Evolutionary conservation across 2,888 invertebrate species (phyloP).

Genomic region (Microctonus hyperodae): DNA sequence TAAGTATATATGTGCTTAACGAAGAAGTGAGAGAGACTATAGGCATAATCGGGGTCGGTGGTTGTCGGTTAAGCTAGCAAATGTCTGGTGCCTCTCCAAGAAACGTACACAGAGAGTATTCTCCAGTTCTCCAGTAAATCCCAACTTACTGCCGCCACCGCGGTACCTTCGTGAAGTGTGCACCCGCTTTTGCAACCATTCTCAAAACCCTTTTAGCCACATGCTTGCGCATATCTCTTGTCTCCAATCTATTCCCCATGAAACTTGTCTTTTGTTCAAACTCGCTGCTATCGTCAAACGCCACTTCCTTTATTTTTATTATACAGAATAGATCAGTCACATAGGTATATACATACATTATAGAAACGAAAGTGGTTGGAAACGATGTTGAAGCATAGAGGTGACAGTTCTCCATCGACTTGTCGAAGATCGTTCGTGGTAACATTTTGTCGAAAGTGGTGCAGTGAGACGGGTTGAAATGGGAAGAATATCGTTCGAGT

Average conservation of each 20-base stretch:
- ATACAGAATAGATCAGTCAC: too few relatives aligned
- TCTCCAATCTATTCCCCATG: background rate
- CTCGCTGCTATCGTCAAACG: background rate
- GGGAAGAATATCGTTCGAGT: constrained; percentile 23
- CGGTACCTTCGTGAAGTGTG: background rate
- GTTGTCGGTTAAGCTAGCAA: constrained; percentile 28
- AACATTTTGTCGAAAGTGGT: constrained; percentile 25
- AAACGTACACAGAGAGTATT: constrained; percentile 12
- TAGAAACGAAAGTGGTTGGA: background rate
- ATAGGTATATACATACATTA: background rate
- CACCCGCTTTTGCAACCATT: background rate
- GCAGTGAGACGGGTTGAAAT: constrained; percentile 8
- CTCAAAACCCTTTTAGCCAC: background rate
- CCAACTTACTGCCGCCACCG: background rate
- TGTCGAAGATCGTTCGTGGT: constrained; percentile 14
- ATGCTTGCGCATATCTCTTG: background rate
- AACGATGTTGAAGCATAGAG: background rate
- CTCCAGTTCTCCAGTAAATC: constrained; percentile 1
- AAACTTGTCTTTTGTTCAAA: background rate
- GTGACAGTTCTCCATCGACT: constrained; percentile 13
- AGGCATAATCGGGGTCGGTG: constrained; percentile 27
- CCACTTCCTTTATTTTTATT: background rate
- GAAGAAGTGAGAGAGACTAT: constrained; percentile 17
- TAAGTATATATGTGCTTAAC: constrained; percentile 27
- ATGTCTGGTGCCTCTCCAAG: constrained; percentile 8